Base-by-base conservation (phyloP, 2,113 vertebrate genomes). In the Pelecanus crispus region DNA sequence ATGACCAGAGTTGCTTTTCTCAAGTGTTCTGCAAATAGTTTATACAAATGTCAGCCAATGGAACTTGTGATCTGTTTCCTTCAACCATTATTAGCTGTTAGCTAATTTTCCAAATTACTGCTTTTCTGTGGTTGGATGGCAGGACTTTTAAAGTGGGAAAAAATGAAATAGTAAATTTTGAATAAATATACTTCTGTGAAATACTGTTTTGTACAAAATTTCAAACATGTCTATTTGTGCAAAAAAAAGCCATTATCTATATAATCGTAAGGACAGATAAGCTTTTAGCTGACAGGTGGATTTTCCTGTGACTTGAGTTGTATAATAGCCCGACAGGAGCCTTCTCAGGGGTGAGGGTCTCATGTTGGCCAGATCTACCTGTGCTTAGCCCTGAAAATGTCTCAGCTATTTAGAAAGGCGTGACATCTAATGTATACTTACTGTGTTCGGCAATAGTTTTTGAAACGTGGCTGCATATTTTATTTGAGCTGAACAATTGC, bases 21-120 rank as follows among this genome's bases (percentile, higher is more conserved):
- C 59, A 94, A 90, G 86, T 71, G 65, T 94, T 94, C 89, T 90
- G 52, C 73, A 92, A 95, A 88, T 71, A 96, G 62, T 81, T 94
- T 91, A 65, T 88, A 92, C 50, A 87, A 97, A 92, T 81, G 52
- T 81, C 81, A 95, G 77, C 83, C 78, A 94, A 73, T 88, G 52
- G 67, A 92, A 87, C 81, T 92, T 94, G 45, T 82, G 92, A 94
- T 92, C 67, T 85, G 47, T 83, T 91, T 89, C 65, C 38, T 85
- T 94, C 71, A 82, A 52, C 58, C 17, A 22, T 47, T 95, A 80
- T 81, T 92, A 90, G 62, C n/a, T 89, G 13, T 63, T 91, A 68
- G 31, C 44, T 87, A 88, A 80, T 85, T 95, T 94, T 81, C 42
- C 47, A 89, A 75, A 59, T 67, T 67, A 89, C 55, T 91, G 13